Evolutionary conservation across 2,888 invertebrate genomes (phyloP), one percentile per base, ranked within the genome.

Genomic region (Tachystola acroxantha): DNA sequence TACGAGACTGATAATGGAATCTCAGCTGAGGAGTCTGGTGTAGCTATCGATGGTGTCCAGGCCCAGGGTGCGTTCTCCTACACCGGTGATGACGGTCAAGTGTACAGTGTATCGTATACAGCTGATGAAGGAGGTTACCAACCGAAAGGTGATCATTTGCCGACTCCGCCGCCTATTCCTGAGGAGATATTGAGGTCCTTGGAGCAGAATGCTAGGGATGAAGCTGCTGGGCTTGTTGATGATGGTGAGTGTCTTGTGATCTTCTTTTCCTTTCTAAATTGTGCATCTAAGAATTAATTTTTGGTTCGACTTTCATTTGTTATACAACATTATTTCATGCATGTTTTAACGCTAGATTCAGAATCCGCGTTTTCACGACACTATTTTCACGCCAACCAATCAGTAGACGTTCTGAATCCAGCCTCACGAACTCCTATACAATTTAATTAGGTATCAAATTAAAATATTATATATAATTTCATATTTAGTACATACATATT

Each of bases 1-100:
- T 85, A 67, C 36, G 70, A 81, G 51, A 75, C 79, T 36, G 76
- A 84, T 6, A 85, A 80, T 44, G 85, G 84, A 0, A 84, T 85
- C 34, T 52, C 67, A 12, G 72, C 76, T 36, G 74, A 72, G 25
- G 77, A 75, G 34, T 69, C 64, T 14, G 84, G 74, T 10, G 59
- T 74, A 0, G 64, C 69, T 1, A 51, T 50, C 0, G 62, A 74
- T 43, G 84, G 82, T 6, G 64, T 77, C 0, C 66, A 73, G 14
- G 75, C 76, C 3, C 64, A 78, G 43, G 82, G 82, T 34, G 78
- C 68, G 1, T 85, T 61, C 30, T 78, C 79, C 0, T 82, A 81
- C 42, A 73, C 72, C 20, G 79, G 77, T 37, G 74, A 82, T 42
- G 81, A 82, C 49, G 84, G 81, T 0, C 66, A 80, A 47, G 63